These are phyloP conservation scores for Polypedilum pembai DNA, from an alignment of 1,140 invertebrate genomes.

Conservation along the genomic window DNA sequence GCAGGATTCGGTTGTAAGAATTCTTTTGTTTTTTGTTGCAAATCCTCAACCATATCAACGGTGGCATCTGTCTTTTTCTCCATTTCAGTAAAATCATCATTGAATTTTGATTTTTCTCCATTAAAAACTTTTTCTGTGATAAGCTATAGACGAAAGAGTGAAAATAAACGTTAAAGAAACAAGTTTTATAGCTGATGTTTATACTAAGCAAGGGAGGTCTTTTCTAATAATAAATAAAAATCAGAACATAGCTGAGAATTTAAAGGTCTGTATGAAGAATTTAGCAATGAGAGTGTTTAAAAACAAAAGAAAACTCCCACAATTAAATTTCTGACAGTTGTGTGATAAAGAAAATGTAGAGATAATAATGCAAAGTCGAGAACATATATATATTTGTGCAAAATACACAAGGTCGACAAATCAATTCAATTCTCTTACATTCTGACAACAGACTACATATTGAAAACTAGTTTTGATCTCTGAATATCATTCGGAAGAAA, in stretches of 20 bases:
- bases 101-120: slow-evolving; percentile 97
- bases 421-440: not conserved
- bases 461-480: not conserved
- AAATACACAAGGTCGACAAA: slow-evolving; percentile 26
- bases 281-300: too few relatives aligned
- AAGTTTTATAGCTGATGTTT: not conserved
- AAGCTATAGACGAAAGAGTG: slow-evolving; percentile 65
- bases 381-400: not conserved
- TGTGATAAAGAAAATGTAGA: not conserved
- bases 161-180: not conserved
- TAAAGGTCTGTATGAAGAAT: not conserved
- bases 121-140: slow-evolving; percentile 99
- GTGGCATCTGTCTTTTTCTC: slow-evolving; percentile 98
- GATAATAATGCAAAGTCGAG: not conserved
- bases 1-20: slow-evolving; percentile 98
- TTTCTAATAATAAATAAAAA: slow-evolving; percentile 6
- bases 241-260: not conserved
- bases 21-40: slow-evolving; percentile 95
- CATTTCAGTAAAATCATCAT: slow-evolving; percentile 98
- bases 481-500: not conserved
- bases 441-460: not conserved
- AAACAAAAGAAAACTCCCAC: not conserved
- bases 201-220: not conserved
- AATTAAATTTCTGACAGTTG: slow-evolving; percentile 22
- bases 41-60: slow-evolving; percentile 88